A percentile compares a stretch with the other conserved stretches of the same genome.
Conservation (phyloP, 2,797 vertebrate genomes). For the Myotis findleyi region DNA sequence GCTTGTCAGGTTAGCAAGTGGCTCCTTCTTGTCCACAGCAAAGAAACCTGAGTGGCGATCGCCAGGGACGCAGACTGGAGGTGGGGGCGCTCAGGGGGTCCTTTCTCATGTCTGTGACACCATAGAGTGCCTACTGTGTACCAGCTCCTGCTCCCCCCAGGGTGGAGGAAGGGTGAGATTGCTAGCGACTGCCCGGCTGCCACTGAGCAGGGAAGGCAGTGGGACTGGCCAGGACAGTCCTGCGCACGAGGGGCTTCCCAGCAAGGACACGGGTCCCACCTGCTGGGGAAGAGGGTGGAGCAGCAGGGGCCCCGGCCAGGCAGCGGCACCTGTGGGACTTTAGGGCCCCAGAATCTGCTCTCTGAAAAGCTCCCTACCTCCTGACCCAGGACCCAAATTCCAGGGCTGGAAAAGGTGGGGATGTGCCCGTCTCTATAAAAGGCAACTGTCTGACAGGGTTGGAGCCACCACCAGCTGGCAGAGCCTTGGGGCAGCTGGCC, state of each 20-base stretch:
- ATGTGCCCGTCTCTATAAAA: background rate
- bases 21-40: background rate
- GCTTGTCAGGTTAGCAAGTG: background rate
- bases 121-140: accelerated
- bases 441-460: too few species aligned
- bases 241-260: accelerated
- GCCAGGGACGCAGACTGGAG: too few species aligned
- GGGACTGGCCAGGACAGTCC: accelerated
- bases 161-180: background rate
- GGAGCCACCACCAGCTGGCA: accelerated
- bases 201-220: background rate
- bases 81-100: too few species aligned
- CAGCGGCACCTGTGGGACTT: too few species aligned
- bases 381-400: background rate
- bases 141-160: accelerated
- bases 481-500: too few species aligned
- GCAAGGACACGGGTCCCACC: accelerated
- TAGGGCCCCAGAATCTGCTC: background rate
- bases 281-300: accelerated
- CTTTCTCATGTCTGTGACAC: background rate
- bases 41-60: background rate
- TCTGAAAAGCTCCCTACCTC: background rate
- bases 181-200: background rate
- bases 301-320: background rate
- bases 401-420: background rate